phyloP scores from a whole-genome alignment of 2,888 invertebrate species.

The Aromia moschata region DNA sequence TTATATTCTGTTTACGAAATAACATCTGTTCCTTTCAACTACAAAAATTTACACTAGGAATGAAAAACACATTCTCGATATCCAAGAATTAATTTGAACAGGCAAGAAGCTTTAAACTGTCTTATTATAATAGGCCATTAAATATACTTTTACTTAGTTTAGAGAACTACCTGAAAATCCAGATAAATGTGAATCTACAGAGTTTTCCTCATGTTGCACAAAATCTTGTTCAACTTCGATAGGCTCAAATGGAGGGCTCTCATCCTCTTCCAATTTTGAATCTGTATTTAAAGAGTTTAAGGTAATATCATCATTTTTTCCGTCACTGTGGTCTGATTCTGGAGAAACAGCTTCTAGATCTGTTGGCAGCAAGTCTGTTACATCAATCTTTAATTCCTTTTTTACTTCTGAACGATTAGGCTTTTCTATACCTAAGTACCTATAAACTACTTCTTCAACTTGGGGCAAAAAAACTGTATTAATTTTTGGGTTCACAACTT shows the following conservation, averaged over 20 bases:
- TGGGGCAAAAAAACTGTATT: slow-evolving; percentile 87
- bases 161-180: slow-evolving; percentile 63
- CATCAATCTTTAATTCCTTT: slow-evolving; percentile 33
- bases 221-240: slow-evolving; percentile 61
- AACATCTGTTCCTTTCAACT: no score
- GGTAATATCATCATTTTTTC: slow-evolving; percentile 47
- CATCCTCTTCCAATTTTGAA: slow-evolving; percentile 69
- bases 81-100: no score
- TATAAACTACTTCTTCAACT: slow-evolving; percentile 90
- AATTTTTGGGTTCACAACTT: slow-evolving; percentile 94
- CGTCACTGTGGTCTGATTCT: slow-evolving; percentile 65
- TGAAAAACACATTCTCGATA: no score
- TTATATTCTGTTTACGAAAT: no score
- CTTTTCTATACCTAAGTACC: slow-evolving; percentile 82
- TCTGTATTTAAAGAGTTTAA: slow-evolving; percentile 59
- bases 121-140: no score
- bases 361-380: slow-evolving; percentile 70
- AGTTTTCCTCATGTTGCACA: slow-evolving; percentile 64
- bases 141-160: background rate
- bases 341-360: slow-evolving; percentile 86
- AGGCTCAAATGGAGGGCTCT: slow-evolving; percentile 74
- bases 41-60: no score
- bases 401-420: slow-evolving; percentile 61
- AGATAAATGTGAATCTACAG: slow-evolving; percentile 69
- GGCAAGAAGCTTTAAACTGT: no score